A percentile compares a stretch with the other conserved stretches of the same genome.
These are phyloP conservation scores for Monomorium pharaonis DNA, from an alignment of 1,140 invertebrate species.

Conservation along the genomic window DNA sequence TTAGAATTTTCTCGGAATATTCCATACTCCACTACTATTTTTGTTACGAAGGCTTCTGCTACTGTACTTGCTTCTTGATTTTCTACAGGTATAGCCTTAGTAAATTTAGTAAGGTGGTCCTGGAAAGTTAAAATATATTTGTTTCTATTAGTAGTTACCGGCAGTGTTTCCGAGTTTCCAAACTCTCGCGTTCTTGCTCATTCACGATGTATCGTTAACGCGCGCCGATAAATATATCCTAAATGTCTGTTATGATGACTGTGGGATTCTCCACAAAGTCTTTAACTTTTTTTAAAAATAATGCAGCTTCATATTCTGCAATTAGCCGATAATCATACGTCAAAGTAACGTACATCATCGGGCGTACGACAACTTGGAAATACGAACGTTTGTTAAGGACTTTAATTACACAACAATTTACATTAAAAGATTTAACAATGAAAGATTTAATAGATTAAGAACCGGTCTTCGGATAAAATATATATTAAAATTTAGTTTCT, in stretches of 20 bases:
- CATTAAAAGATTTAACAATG: neutral
- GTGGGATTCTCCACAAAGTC: slow-evolving; percentile 98
- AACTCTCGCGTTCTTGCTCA: neutral
- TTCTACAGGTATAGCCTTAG: too few relatives aligned
- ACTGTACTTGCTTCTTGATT: too few relatives aligned
- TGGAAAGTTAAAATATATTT: too few relatives aligned
- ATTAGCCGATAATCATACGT: slow-evolving; percentile 99
- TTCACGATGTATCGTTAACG: neutral
- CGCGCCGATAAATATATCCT: neutral
- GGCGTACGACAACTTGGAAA: slow-evolving; percentile 95
- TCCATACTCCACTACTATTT: too few relatives aligned
- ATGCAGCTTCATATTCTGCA: slow-evolving; percentile 99
- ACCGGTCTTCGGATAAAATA: too few relatives aligned
- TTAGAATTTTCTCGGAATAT: too few relatives aligned
- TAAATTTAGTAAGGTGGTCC: too few relatives aligned
- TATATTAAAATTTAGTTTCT: too few relatives aligned
- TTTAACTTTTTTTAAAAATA: slow-evolving; percentile 99
- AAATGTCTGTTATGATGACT: slow-evolving; percentile 96
- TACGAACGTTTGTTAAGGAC: neutral
- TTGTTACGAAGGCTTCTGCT: too few relatives aligned
- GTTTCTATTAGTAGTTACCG: too few relatives aligned
- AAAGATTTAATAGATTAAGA: neutral
- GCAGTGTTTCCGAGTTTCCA: neutral
- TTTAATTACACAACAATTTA: neutral
- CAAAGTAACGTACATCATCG: slow-evolving; percentile 99